Base-by-base conservation (phyloP, 2,888 invertebrate species). In the Netelia melanura region DNA sequence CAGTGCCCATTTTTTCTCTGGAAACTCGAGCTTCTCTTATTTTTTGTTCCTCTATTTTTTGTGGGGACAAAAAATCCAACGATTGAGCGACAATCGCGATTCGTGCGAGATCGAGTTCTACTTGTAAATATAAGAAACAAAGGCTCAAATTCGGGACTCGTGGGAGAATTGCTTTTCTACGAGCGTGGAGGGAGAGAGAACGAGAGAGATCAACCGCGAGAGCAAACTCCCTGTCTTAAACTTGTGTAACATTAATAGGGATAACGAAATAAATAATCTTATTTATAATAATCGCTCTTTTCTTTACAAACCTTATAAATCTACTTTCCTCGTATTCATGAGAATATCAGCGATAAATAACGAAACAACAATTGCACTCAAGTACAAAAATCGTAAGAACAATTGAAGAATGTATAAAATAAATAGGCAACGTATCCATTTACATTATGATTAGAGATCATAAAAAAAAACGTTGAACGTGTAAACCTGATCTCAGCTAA, bases 41-140 rank as follows among this genome's bases (percentile, higher is more conserved):
- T 48, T 48, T 48, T 48, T 48, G 10, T 14, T 14, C 23, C 10
- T 58, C 23, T 17, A 58, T 6, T 21, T 58, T 58, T 21, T 58
- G 38, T 3, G 8, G 58, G 9, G 21, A 58, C 5, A 23, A 9
- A 17, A 58, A 58, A 58, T 17, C 17, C 25, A 30, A 25, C 62
- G 25, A 25, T 21, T 30, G 58, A 17, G 21, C 21, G 6, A 21
- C 17, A 58, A 21, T 21, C 17, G 21, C 9, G 21, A 62, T 62
- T 25, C 62, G 14, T 25, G 62, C n/a, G n/a, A 25, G n/a, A 62
- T 62, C 5, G 38, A 23, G 62, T 62, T 62, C 30, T 62, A 11
- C 30, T 78, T 78, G 78, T 78, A 78, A 70, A 78, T 78, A 78
- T 70, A 61, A 61, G 61, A 77, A 48, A 68, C 25, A 43, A 23